Conservation (phyloP, 2,797 vertebrate genomes). For the Smutsia gigantea region DNA sequence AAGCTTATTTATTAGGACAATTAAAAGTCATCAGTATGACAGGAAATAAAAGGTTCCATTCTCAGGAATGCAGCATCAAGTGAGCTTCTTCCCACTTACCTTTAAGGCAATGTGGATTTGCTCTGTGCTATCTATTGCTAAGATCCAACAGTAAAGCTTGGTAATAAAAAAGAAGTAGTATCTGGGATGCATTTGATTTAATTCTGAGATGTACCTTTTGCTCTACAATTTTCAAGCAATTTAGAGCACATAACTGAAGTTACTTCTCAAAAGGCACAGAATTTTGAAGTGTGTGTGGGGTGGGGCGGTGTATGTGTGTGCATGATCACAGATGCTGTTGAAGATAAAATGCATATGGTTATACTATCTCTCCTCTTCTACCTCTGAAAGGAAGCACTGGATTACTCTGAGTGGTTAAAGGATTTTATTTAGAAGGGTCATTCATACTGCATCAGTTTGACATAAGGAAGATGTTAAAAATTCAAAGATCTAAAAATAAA, state of each 20-base stretch:
- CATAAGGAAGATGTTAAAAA: slow-evolving; percentile 72
- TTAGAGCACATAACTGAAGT: slow-evolving; percentile 12
- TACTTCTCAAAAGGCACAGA: background rate
- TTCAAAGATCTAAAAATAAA: slow-evolving; percentile 78
- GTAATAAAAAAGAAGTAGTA: slow-evolving; percentile 57
- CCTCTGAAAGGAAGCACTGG: slow-evolving; percentile 10
- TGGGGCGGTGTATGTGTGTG: background rate
- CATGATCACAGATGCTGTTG: slow-evolving; percentile 9
- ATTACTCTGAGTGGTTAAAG: slow-evolving; percentile 48
- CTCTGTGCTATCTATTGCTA: slow-evolving; percentile 69
- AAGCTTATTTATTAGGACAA: slow-evolving; percentile 91
- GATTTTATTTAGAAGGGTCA: slow-evolving; percentile 52
- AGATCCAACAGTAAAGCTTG: slow-evolving; percentile 62
- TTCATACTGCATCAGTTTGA: slow-evolving; percentile 58
- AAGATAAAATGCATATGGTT: slow-evolving; percentile 25
- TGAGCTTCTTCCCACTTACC: slow-evolving; percentile 83
- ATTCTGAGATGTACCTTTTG: slow-evolving; percentile 63
- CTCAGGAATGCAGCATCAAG: slow-evolving; percentile 78
- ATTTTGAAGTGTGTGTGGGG: background rate
- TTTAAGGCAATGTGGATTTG: slow-evolving; percentile 76
- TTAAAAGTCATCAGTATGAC: slow-evolving; percentile 91
- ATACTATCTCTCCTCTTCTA: background rate
- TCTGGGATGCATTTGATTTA: slow-evolving; percentile 58
- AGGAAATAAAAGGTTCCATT: slow-evolving; percentile 88
- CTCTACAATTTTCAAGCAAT: slow-evolving; percentile 25